Percentiles rank a stretch among this genome's conserved stretches.
phyloP scores from a whole-genome alignment of 2,888 invertebrate genomes.

The Thyatira batis region DNA sequence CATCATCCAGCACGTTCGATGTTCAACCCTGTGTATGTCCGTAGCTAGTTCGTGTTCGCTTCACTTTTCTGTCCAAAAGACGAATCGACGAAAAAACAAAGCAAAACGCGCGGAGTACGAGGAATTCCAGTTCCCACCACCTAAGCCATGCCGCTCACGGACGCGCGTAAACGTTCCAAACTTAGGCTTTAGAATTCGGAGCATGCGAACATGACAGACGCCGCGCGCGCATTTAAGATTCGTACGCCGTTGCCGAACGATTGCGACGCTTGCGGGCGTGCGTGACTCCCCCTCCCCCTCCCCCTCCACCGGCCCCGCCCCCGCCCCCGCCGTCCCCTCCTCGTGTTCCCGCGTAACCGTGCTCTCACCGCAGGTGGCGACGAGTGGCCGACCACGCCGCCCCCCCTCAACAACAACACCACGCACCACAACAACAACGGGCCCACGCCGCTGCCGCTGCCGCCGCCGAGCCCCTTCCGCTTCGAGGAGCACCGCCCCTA shows the following conservation, averaged over 20 bases:
- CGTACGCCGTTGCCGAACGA: slow-evolving; percentile 44
- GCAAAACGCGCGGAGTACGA: slow-evolving; percentile 60
- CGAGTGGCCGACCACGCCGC: slow-evolving; percentile 77
- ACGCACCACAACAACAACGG: slow-evolving; percentile 82
- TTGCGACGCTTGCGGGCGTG: slow-evolving; percentile 64
- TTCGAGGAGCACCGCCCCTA: slow-evolving; percentile 92
- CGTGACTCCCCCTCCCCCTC: slow-evolving; percentile 79
- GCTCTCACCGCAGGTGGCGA: slow-evolving; percentile 78
- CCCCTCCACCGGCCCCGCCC: too few relatives aligned
- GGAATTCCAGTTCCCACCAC: slow-evolving; percentile 64
- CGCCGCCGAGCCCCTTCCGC: slow-evolving; percentile 86
- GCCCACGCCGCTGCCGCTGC: slow-evolving; percentile 72
- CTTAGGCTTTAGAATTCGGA: slow-evolving; percentile 54
- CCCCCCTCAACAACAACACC: slow-evolving; percentile 81
- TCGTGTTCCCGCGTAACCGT: slow-evolving; percentile 87
- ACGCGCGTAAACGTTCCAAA: slow-evolving; percentile 64
- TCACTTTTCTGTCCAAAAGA: slow-evolving; percentile 50
- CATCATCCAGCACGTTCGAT: slow-evolving; percentile 40
- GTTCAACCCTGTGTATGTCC: slow-evolving; percentile 53
- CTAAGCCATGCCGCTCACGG: slow-evolving; percentile 65
- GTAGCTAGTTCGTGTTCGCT: slow-evolving; percentile 75
- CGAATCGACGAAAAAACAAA: slow-evolving; percentile 26
- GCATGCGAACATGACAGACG: slow-evolving; percentile 54
- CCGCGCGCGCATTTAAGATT: slow-evolving; percentile 57
- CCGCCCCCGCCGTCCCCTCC: slow-evolving; percentile 88